Base-by-base conservation (phyloP, 2,797 vertebrate species). In the Lerista edwardsae region DNA sequence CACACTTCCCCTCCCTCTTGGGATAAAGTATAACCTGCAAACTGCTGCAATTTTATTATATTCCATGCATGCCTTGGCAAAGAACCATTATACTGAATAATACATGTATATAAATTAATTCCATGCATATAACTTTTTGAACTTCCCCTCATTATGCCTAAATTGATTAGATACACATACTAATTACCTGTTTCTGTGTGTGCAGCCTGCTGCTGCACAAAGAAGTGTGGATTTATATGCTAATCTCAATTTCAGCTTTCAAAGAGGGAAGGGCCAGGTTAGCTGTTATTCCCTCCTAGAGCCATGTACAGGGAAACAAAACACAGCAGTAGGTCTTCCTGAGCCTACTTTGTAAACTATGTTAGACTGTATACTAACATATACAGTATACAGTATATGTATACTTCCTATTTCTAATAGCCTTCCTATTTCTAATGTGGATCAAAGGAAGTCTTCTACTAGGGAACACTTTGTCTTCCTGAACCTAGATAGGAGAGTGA, bases 1-100 rank as follows among this genome's bases (percentile, higher is more conserved):
- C 41, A 44, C 4, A 44, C 9, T 44, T 44, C 83, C 79, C 77
- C 47, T 2, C 65, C 14, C 23, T 29, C 27, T 17, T n/a, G 15
- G 79, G 74, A 29, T 7, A 87, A 75, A 71, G 36, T 21, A 85
- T 47, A 71, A 47, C 10, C 47, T 47, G 47, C 11, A 47, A 4
- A 44, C 79, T 6, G 1, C 23, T 0, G n/a, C n/a, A n/a, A 0
- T 1, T 51, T 57, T 84, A 31, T 3, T n/a, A 0, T 62, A 79
- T 17, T 61, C 14, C 41, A 72, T 41, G 64, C 80, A 79, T 44
- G 21, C 2, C 80, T 17, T 31, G 34, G 27, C 44, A 4, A 3
- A 75, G 6, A 34, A 77, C 79, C 65, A 61, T 85, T 80, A 81
- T 31, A 73, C 21, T 59, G 36, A 12, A 65, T 80, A 25, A 2